Percentiles rank a stretch among this genome's conserved stretches.
Evolutionary conservation across 2,888 invertebrate genomes (phyloP).

Genomic region (Uropetala carovei): DNA sequence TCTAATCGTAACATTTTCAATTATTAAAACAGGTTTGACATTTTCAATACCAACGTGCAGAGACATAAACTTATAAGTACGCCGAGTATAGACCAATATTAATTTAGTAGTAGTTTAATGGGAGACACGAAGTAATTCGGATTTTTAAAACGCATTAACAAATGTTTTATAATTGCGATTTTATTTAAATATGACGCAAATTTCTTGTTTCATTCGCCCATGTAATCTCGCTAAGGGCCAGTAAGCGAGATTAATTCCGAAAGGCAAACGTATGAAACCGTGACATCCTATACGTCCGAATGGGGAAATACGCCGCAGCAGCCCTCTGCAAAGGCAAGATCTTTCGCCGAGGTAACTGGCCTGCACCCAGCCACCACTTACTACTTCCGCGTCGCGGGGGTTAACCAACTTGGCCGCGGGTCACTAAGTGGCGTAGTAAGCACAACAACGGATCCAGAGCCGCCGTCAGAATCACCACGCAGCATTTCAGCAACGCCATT

Average conservation of each 20-base stretch:
- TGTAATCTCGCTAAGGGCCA: neutral
- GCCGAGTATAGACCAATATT: too few relatives aligned
- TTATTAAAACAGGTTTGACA: too few relatives aligned
- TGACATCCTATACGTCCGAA: constrained; percentile 23
- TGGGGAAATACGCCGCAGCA: constrained; percentile 36
- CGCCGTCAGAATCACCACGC: constrained; percentile 74
- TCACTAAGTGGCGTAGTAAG: constrained; percentile 70
- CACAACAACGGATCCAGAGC: constrained; percentile 71
- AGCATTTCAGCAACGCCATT: constrained; percentile 69
- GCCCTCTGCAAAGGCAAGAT: constrained; percentile 14
- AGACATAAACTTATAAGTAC: too few relatives aligned
- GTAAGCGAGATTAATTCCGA: constrained; percentile 41
- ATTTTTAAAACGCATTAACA: too few relatives aligned
- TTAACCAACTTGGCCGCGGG: constrained; percentile 74
- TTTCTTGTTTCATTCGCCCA: too few relatives aligned
- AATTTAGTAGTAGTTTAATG: too few relatives aligned
- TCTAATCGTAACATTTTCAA: too few relatives aligned
- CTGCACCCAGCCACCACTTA: constrained; percentile 74
- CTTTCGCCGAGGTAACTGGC: constrained; percentile 69
- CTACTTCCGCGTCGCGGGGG: constrained; percentile 74
- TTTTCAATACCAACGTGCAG: too few relatives aligned
- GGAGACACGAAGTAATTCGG: too few relatives aligned
- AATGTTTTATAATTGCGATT: too few relatives aligned
- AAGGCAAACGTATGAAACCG: constrained; percentile 40
- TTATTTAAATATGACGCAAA: too few relatives aligned